Evolutionary conservation across 1,140 invertebrate species (phyloP).

Genomic region (Sitophilus oryzae): DNA sequence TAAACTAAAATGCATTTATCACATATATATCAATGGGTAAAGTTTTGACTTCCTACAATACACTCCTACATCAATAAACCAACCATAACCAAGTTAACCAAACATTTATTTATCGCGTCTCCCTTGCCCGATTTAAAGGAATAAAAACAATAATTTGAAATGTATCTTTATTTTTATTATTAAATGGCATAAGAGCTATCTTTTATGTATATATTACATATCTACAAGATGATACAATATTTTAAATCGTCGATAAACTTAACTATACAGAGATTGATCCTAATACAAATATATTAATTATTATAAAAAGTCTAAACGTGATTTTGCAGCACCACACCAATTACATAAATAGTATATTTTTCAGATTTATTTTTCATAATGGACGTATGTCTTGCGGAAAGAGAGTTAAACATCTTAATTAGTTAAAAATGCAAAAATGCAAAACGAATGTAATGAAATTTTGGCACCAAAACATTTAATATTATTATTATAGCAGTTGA

Average conservation of each 20-base stretch:
- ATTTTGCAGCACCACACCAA: slow-evolving; percentile 39
- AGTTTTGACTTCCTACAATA: too few relatives aligned
- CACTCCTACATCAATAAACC: too few relatives aligned
- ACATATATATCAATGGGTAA: too few relatives aligned
- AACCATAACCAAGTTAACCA: too few relatives aligned
- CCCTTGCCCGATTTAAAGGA: too few relatives aligned
- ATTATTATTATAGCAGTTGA: slow-evolving; percentile 3
- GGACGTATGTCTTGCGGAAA: slow-evolving; percentile 16
- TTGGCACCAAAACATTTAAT: slow-evolving; percentile 11
- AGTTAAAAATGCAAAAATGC: neutral
- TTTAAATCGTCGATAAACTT: slow-evolving; percentile 15
- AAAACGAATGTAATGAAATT: slow-evolving; percentile 9
- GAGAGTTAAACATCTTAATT: slow-evolving; percentile 1
- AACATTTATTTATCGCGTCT: too few relatives aligned
- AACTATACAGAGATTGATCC: slow-evolving; percentile 12
- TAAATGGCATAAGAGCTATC: slow-evolving; percentile 37
- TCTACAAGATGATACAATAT: slow-evolving; percentile 39
- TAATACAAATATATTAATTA: slow-evolving; percentile 15
- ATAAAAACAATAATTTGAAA: too few relatives aligned
- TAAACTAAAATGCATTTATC: too few relatives aligned
- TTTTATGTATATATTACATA: slow-evolving; percentile 33
- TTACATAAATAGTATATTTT: slow-evolving; percentile 7
- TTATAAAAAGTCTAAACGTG: slow-evolving; percentile 13
- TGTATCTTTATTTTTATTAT: slow-evolving; percentile 31
- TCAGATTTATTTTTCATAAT: slow-evolving; percentile 3